Evolutionary conservation across 2,888 invertebrate species (phyloP), one percentile per base, ranked within the genome.

Genomic region (Rosalia funebris): DNA sequence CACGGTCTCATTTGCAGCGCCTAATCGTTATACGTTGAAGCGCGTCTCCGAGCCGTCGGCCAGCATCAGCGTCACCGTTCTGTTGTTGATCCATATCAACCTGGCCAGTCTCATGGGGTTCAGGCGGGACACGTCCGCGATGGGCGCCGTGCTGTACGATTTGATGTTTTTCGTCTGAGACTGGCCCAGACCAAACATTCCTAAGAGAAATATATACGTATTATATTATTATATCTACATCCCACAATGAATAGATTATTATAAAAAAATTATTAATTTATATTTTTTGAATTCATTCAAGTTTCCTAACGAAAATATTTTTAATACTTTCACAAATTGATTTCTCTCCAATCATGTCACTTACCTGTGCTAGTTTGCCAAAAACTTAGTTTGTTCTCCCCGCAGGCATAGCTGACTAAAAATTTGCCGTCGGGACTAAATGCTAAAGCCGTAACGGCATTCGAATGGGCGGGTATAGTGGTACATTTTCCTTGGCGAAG

Each of bases 351-450:
- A n/a, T n/a, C n/a, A n/a, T n/a, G n/a, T n/a, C n/a, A 62, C 82
- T 81, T 72, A 90, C 95, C 92, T 78, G 95, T 88, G 61, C 89
- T 89, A 68, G 96, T 97, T 88, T 98, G 98, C 98, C 98, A 99
- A 84, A 99, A 98, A 70, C 93, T 95, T 53, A 99, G 87, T 69
- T 95, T 89, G 82, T 97, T 96, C 81, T 99, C 99, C 5, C 88
- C 85, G 71, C 94, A 93, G 39, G 96, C 95, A 83, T 97, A 99
- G 19, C 98, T 96, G 39, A 96, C 98, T 68, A 99, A 87, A 81
- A 92, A 96, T 76, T 98, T 96, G 12, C 98, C 98, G 83, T 99
- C 98, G 0, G 97, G 96, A 67, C 96, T 96, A 84, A 99, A 98
- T 32, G 96, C 91, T 77, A 93, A 87, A 0, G 98, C 97, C 1